phyloP scores from a whole-genome alignment of 2,797 vertebrate species.

The Adelosebastes latens region DNA sequence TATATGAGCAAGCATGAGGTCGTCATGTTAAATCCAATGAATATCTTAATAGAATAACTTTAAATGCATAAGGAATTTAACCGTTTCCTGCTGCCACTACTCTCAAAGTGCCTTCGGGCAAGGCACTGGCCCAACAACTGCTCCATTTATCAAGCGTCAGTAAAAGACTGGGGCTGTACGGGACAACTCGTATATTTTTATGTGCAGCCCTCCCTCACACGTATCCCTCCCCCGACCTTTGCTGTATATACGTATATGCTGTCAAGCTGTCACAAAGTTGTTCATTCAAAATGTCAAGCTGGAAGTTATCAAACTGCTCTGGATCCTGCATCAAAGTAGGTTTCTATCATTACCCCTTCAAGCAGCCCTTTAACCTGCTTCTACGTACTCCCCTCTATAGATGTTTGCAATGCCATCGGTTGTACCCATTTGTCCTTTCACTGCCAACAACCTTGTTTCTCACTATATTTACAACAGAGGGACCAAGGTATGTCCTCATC shows the following conservation, averaged over 20 bases:
- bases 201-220: slow-evolving; percentile 23
- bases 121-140: slow-evolving; percentile 30
- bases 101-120: slow-evolving; percentile 30
- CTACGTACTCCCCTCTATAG: slow-evolving; percentile 32
- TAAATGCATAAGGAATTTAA: slow-evolving; percentile 47
- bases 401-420: slow-evolving; percentile 35
- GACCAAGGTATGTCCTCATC: slow-evolving; percentile 19
- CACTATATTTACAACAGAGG: slow-evolving; percentile 21
- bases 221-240: slow-evolving; percentile 36
- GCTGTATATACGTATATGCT: slow-evolving; percentile 40
- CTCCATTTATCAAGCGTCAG: neutral
- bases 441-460: slow-evolving; percentile 10
- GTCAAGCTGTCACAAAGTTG: slow-evolving; percentile 67
- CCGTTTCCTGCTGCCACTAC: slow-evolving; percentile 16
- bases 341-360: slow-evolving; percentile 44
- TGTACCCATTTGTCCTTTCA: slow-evolving; percentile 38
- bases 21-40: slow-evolving; percentile 47
- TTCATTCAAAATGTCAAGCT: slow-evolving; percentile 68
- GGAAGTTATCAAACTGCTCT: slow-evolving; percentile 59
- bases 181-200: slow-evolving; percentile 33
- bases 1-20: slow-evolving; percentile 37
- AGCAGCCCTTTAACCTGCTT: slow-evolving; percentile 38
- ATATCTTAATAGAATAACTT: slow-evolving; percentile 46
- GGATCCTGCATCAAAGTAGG: slow-evolving; percentile 57
- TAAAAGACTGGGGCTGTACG: slow-evolving; percentile 3